Evolutionary conservation across 2,797 vertebrate genomes (phyloP), one percentile per base, ranked within the genome.

Genomic region (Propithecus perrieri): DNA sequence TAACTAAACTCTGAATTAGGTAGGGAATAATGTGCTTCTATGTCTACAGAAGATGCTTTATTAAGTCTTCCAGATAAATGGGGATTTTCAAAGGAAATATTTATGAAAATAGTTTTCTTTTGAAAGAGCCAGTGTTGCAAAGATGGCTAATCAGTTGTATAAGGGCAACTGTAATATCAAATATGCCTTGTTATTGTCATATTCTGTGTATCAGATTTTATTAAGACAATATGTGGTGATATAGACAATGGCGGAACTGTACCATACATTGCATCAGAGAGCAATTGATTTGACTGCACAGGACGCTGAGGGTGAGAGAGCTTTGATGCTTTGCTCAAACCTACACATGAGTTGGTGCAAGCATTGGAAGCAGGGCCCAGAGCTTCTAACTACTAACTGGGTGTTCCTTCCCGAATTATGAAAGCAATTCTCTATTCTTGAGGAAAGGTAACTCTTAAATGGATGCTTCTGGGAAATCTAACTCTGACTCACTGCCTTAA

Each of bases 61-160:
- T 17, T 53, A 33, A 48, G 11, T 57, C 67, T 88, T 93, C 35
- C 24, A 43, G 46, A 48, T 50, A 79, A 48, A 65, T 35, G 50
- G 26, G 1, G 4, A 33, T 78, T 90, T 89, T 87, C 67, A 69
- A 65, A 90, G 57, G 67, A 81, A 84, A 78, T 63, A 55, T 17
- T 91, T 53, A 89, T 69, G 48, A 80, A 93, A 65, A 88, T 5
- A 24, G 0, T n/a, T 50, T 65, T 76, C 43, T 85, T 95, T 93
- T 76, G 63, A 85, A 84, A 91, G 24, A 92, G 22, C 14, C 20
- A 13, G 3, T 28, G 15, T 35, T 91, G 12, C 8, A n/a, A 89
- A 65, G 41, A 96, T 26, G 35, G 28, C 18, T 38, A 59, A 17
- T 4, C 28, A 67, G 61, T 91, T 38, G 35, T n/a, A 17, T 7